Conservation (phyloP, 2,113 vertebrate genomes). For the Tiliqua scincoides region DNA sequence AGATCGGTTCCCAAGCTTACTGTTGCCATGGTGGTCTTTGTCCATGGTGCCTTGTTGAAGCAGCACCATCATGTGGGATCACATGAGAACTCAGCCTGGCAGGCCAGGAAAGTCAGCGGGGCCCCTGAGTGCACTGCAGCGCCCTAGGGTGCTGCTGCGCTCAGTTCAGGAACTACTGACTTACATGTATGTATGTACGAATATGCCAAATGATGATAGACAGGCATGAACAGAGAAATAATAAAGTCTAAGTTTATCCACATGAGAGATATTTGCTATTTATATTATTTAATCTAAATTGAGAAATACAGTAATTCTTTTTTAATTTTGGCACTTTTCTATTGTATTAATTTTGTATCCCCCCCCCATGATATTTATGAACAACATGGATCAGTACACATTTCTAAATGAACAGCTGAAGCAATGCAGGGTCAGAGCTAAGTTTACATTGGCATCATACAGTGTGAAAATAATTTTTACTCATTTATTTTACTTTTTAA, state of each 20-base stretch:
- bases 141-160: too few species aligned
- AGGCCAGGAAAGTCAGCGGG: too few species aligned
- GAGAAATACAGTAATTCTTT: neutral
- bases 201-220: neutral
- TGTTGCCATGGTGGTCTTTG: too few species aligned
- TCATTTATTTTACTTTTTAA: neutral
- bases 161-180: too few species aligned
- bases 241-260: neutral
- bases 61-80: too few species aligned
- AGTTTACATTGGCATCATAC: neutral
- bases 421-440: neutral
- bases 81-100: too few species aligned
- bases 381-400: neutral
- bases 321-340: neutral
- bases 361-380: neutral
- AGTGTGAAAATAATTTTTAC: neutral
- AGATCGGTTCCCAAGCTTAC: too few species aligned
- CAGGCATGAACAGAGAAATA: neutral
- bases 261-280: neutral
- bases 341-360: neutral
- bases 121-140: too few species aligned
- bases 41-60: too few species aligned
- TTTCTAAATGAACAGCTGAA: neutral
- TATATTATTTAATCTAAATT: neutral
- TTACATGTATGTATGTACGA: neutral